Conservation (phyloP, 2,797 vertebrate species). For the Austrolebias charrua region DNA sequence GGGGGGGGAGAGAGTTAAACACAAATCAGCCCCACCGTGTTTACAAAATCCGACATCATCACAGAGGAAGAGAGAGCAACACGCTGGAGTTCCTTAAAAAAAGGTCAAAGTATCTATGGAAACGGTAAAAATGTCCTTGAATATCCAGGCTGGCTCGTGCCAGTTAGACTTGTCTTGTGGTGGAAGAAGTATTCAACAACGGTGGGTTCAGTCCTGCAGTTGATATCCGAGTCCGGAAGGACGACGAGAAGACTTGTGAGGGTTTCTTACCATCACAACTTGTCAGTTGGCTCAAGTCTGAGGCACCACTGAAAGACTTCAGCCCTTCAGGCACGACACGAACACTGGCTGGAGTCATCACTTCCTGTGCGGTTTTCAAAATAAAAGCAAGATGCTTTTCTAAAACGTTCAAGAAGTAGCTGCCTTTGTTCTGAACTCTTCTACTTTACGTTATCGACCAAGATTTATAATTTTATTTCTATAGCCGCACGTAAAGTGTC, state of each 20-base stretch:
- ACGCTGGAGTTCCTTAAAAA: slow-evolving; percentile 56
- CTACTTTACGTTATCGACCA: not conserved
- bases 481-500: not conserved
- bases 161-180: slow-evolving; percentile 19
- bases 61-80: slow-evolving; percentile 6
- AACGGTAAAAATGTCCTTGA: slow-evolving; percentile 72
- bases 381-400: slow-evolving; percentile 28
- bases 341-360: not conserved
- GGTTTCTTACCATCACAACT: slow-evolving; percentile 56
- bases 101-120: slow-evolving; percentile 60
- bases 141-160: slow-evolving; percentile 44
- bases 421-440: not conserved
- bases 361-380: slow-evolving; percentile 27
- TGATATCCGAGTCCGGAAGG: slow-evolving; percentile 28
- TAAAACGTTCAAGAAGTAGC: not conserved
- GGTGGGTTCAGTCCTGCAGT: slow-evolving; percentile 17
- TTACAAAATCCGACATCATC: slow-evolving; percentile 59
- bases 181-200: not conserved
- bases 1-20: not conserved
- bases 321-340: slow-evolving; percentile 48
- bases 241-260: slow-evolving; percentile 15
- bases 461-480: not conserved
- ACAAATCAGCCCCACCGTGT: slow-evolving; percentile 36
- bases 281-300: slow-evolving; percentile 54
- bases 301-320: slow-evolving; percentile 62